These are phyloP conservation scores for Cacatua alba DNA, from an alignment of 2,113 vertebrate species.

Conservation along the genomic window DNA sequence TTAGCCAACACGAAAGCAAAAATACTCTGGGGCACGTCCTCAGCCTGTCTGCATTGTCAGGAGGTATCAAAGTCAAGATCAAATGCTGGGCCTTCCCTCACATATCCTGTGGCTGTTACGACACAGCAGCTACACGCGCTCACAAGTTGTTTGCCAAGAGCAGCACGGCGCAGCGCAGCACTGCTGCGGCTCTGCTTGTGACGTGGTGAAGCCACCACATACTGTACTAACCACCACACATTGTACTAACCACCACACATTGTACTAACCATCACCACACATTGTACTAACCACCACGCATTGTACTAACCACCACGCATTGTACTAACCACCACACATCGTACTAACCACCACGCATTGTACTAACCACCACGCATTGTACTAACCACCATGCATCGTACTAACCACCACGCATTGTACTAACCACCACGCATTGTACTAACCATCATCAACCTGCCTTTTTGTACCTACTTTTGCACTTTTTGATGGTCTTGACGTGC, in stretches of 20 bases:
- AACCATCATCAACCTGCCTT: not conserved
- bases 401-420: too few relatives aligned
- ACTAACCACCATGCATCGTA: not conserved
- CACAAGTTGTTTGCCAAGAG: not conserved
- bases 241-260: not conserved
- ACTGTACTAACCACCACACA: not conserved
- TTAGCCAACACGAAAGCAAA: not conserved
- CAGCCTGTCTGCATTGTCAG: not conserved
- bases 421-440: not conserved
- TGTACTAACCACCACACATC: not conserved
- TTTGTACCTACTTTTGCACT: not conserved
- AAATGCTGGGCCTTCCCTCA: not conserved
- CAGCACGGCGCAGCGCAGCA: not conserved
- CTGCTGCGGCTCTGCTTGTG: not conserved
- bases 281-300: too few relatives aligned
- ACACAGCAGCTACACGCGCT: not conserved
- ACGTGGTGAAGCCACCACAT: not conserved
- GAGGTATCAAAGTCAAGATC: not conserved
- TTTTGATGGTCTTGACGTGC: accelerated
- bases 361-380: too few relatives aligned
- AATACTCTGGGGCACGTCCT: not conserved
- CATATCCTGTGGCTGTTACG: not conserved
- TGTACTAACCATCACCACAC: not conserved
- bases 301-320: too few relatives aligned
- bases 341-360: too few relatives aligned